These are phyloP conservation scores for Leptonema lineaticorne DNA, from an alignment of 1,140 invertebrate genomes.

Conservation along the genomic window DNA sequence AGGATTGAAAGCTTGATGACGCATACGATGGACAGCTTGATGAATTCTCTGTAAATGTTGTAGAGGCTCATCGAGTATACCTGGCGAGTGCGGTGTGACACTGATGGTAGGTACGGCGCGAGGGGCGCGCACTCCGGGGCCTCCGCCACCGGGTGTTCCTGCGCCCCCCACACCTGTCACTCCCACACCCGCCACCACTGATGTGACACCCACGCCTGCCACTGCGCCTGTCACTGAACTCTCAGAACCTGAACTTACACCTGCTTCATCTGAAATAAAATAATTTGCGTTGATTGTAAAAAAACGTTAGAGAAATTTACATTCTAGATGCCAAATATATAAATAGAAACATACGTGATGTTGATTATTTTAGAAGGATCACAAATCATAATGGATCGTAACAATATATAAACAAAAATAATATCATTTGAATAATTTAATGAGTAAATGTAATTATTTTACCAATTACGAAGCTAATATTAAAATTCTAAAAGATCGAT, in stretches of 20 bases:
- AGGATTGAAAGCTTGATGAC: conserved; percentile 58
- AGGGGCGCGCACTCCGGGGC: conserved; percentile 34
- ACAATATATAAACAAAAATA: too few relatives aligned
- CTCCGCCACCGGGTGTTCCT: conserved; percentile 30
- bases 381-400: too few relatives aligned
- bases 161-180: conserved; percentile 48
- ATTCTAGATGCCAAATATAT: too few relatives aligned
- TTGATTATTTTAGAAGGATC: too few relatives aligned
- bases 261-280: conserved; percentile 50
- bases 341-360: too few relatives aligned
- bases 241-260: conserved; percentile 50
- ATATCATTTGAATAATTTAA: too few relatives aligned
- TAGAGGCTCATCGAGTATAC: conserved; percentile 68
- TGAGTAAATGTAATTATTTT: too few relatives aligned
- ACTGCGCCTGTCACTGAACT: conserved; percentile 49
- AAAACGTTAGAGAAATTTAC: too few relatives aligned
- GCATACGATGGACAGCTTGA: conserved; percentile 74
- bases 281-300: neutral
- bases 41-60: conserved; percentile 74
- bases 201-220: conserved; percentile 46
- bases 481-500: too few relatives aligned
- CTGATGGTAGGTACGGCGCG: conserved; percentile 73
- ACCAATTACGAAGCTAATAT: too few relatives aligned
- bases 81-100: conserved; percentile 82
- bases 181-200: conserved; percentile 24